Conservation (phyloP, 2,888 invertebrate genomes). For the Dynastes grantii region DNA sequence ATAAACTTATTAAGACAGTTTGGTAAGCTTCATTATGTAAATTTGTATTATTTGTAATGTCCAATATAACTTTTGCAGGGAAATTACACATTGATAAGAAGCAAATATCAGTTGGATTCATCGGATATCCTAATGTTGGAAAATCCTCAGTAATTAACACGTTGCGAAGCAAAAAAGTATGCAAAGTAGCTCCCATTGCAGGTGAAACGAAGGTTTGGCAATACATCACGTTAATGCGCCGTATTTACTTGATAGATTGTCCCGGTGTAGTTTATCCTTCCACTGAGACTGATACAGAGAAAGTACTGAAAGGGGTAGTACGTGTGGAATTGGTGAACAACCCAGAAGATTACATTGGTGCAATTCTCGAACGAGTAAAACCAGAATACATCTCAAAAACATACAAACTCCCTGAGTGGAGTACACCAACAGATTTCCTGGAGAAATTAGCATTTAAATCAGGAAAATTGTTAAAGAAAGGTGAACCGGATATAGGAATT, state of each 20-base stretch:
- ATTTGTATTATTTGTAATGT: neutral
- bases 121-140: slow-evolving; percentile 99
- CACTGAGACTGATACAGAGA: slow-evolving; percentile 94
- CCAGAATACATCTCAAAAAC: slow-evolving; percentile 92
- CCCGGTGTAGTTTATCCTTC: slow-evolving; percentile 99
- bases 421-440: slow-evolving; percentile 88
- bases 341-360: slow-evolving; percentile 95
- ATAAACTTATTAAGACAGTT: slow-evolving; percentile 97
- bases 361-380: slow-evolving; percentile 89
- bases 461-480: slow-evolving; percentile 95
- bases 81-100: slow-evolving; percentile 97
- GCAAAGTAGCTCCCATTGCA: slow-evolving; percentile 98
- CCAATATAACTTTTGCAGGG: slow-evolving; percentile 53
- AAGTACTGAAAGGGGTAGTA: slow-evolving; percentile 97
- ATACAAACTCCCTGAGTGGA: slow-evolving; percentile 90
- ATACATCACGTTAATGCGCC: slow-evolving; percentile 97
- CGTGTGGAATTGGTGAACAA: slow-evolving; percentile 94
- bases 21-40: slow-evolving; percentile 67
- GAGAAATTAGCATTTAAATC: slow-evolving; percentile 89
- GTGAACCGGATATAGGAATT: slow-evolving; percentile 94
- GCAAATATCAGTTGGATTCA: slow-evolving; percentile 98
- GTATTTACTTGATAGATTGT: slow-evolving; percentile 98
- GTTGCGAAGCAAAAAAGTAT: slow-evolving; percentile 95
- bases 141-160: slow-evolving; percentile 99
- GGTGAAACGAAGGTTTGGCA: slow-evolving; percentile 99